phyloP scores from a whole-genome alignment of 2,113 vertebrate genomes.

The Oryzias curvinotus region DNA sequence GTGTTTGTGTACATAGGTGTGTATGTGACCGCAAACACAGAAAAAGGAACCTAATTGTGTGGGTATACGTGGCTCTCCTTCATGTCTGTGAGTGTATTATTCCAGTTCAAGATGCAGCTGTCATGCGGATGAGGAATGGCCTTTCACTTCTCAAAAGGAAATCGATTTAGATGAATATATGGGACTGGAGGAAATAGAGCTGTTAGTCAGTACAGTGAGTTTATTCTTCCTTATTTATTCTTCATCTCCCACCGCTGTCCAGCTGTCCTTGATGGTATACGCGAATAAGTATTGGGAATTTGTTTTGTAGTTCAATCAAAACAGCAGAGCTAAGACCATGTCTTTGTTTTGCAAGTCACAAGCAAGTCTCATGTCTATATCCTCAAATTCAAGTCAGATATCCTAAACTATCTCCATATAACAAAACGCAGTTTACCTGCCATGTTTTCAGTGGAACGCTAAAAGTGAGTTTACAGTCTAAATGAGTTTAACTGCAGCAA shows the following conservation, averaged over 20 bases:
- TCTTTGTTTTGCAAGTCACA: too few species aligned
- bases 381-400: too few species aligned
- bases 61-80: neutral
- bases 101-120: conserved; percentile 44
- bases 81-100: conserved; percentile 20
- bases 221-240: conserved; percentile 11
- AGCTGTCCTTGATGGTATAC: conserved; percentile 14
- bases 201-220: conserved; percentile 36
- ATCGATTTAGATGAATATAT: conserved; percentile 62
- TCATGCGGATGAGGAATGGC: conserved; percentile 59
- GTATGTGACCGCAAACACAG: conserved; percentile 17
- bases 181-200: conserved; percentile 46
- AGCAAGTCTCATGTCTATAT: too few species aligned
- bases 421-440: too few species aligned
- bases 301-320: neutral
- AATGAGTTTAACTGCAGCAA: too few species aligned
- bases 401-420: too few species aligned
- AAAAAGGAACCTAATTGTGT: neutral
- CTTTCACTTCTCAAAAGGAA: conserved; percentile 55
- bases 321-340: too few species aligned
- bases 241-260: conserved; percentile 9
- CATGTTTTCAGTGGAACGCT: too few species aligned
- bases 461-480: too few species aligned
- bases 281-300: conserved; percentile 17
- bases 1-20: neutral